A percentile compares a stretch with the other conserved stretches of the same genome.
phyloP scores from a whole-genome alignment of 2,888 invertebrate genomes.

The Melanchra persicariae region DNA sequence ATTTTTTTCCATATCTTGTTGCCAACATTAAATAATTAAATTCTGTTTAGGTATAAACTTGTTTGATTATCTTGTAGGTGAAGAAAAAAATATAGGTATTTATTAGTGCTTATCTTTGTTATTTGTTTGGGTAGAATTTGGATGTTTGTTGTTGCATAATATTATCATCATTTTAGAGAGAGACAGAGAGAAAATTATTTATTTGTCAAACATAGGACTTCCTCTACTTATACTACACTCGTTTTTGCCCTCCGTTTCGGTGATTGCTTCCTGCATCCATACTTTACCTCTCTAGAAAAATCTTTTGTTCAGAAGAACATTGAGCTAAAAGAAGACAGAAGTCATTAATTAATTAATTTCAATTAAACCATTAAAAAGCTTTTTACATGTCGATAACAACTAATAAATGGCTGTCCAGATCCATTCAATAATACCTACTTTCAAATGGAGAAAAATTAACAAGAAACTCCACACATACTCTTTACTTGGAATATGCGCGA shows the following conservation, averaged over 20 bases:
- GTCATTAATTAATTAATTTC: background rate
- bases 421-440: background rate
- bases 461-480: background rate
- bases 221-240: background rate
- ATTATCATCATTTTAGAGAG: background rate
- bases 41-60: constrained; percentile 25
- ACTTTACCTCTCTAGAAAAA: too few species aligned
- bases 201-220: too few species aligned
- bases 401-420: background rate
- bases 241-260: too few species aligned
- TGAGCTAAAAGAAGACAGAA: background rate
- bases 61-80: constrained; percentile 23
- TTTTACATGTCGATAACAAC: background rate
- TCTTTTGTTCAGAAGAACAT: too few species aligned
- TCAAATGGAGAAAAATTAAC: background rate
- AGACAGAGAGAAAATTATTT: too few species aligned
- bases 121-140: constrained; percentile 21
- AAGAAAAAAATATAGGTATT: constrained; percentile 29
- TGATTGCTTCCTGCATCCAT: too few species aligned
- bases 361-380: background rate
- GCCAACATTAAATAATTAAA: constrained; percentile 53
- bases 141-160: background rate
- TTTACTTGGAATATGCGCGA: background rate
- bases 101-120: constrained; percentile 17
- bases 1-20: constrained; percentile 49